A percentile compares a stretch with the other conserved stretches of the same genome.
Conservation (phyloP, 2,888 invertebrate genomes). For the Gymnocheta viridis region DNA sequence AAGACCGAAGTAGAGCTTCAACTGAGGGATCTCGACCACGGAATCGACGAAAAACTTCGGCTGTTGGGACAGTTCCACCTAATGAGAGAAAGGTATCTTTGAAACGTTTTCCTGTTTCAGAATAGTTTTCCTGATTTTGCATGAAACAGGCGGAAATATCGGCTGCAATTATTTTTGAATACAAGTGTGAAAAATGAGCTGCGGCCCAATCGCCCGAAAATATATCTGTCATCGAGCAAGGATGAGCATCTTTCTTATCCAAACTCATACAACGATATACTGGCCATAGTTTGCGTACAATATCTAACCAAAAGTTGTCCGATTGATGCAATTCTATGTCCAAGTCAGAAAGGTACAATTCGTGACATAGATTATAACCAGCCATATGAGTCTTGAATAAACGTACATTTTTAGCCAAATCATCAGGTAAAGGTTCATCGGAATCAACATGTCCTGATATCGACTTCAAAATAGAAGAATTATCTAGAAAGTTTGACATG, state of each 20-base stretch:
- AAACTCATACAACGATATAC: slow-evolving; percentile 90
- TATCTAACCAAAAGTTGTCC: slow-evolving; percentile 91
- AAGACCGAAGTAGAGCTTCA: slow-evolving; percentile 87
- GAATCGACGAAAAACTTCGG: slow-evolving; percentile 94
- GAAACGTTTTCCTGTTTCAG: slow-evolving; percentile 87
- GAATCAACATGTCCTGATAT: slow-evolving; percentile 90
- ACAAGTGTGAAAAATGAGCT: slow-evolving; percentile 92
- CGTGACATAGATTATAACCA: slow-evolving; percentile 89
- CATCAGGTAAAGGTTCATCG: slow-evolving; percentile 87
- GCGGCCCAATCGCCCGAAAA: slow-evolving; percentile 93
- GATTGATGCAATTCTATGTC: slow-evolving; percentile 92
- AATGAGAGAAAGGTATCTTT: slow-evolving; percentile 91
- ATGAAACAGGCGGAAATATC: slow-evolving; percentile 93
- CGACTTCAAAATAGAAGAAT: slow-evolving; percentile 84
- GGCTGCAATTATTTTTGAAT: slow-evolving; percentile 95
- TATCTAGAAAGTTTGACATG: slow-evolving; percentile 90
- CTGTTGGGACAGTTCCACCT: slow-evolving; percentile 91
- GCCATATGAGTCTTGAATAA: slow-evolving; percentile 88
- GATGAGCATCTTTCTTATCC: slow-evolving; percentile 91
- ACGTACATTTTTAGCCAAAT: slow-evolving; percentile 85
- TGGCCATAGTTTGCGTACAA: slow-evolving; percentile 90
- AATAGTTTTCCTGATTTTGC: slow-evolving; percentile 78
- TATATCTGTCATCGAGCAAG: slow-evolving; percentile 92
- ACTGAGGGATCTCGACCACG: slow-evolving; percentile 95
- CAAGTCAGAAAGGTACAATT: slow-evolving; percentile 90